Conservation (phyloP, 2,888 invertebrate genomes). For the Piscicola geometra region DNA sequence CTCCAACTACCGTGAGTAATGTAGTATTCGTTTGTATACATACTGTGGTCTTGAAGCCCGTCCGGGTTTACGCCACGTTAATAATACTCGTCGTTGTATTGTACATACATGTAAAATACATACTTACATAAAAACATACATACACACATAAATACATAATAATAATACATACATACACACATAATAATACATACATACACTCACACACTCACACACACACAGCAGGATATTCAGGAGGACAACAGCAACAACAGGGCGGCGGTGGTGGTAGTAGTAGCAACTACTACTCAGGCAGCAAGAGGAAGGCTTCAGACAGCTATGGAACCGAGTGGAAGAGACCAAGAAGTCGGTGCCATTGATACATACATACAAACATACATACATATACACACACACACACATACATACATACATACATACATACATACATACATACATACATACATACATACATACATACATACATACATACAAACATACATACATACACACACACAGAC, state of each 20-base stretch:
- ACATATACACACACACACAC: no score
- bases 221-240: no score
- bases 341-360: slow-evolving; percentile 6
- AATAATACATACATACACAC: no score
- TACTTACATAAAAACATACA: no score
- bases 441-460: background rate
- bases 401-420: background rate
- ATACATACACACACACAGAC: no score
- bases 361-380: background rate
- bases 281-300: slow-evolving; percentile 13
- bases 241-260: background rate
- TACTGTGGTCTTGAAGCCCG: background rate
- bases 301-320: slow-evolving; percentile 26
- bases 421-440: background rate
- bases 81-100: background rate
- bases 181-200: no score
- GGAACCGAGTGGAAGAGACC: slow-evolving; percentile 30
- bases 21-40: background rate
- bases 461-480: background rate
- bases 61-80: background rate
- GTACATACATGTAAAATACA: no score
- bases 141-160: no score
- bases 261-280: background rate
- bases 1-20: background rate
- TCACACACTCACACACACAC: no score